These are phyloP conservation scores for Gambelia wislizenii DNA, from an alignment of 2,797 vertebrate species.

Conservation along the genomic window DNA sequence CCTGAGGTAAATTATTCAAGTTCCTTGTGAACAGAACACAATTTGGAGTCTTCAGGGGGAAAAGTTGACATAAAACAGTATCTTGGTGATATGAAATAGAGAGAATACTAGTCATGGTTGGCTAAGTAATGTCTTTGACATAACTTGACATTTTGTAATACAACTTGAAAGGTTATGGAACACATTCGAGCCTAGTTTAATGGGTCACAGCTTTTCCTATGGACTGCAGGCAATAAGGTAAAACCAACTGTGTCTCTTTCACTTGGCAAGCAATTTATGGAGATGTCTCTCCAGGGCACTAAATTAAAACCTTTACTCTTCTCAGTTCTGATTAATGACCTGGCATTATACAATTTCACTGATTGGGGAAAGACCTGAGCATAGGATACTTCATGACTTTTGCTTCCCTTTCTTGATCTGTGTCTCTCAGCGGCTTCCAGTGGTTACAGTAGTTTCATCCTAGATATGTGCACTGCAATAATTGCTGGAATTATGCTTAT, in stretches of 20 bases:
- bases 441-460: neutral
- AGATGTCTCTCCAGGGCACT: slow-evolving; percentile 63
- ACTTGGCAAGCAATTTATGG: slow-evolving; percentile 78
- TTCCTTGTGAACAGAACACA: slow-evolving; percentile 56
- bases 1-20: slow-evolving; percentile 62
- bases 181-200: slow-evolving; percentile 79
- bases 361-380: slow-evolving; percentile 42
- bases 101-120: slow-evolving; percentile 68
- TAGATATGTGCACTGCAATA: neutral
- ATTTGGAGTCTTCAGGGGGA: slow-evolving; percentile 66
- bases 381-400: slow-evolving; percentile 12
- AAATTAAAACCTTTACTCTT: slow-evolving; percentile 70
- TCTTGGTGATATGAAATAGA: slow-evolving; percentile 69
- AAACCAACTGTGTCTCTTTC: slow-evolving; percentile 80
- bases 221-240: slow-evolving; percentile 78
- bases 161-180: slow-evolving; percentile 79
- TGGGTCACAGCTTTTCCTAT: slow-evolving; percentile 77
- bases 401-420: slow-evolving; percentile 51
- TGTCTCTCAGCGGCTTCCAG: slow-evolving; percentile 27
- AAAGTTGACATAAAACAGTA: slow-evolving; percentile 67
- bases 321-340: slow-evolving; percentile 73
- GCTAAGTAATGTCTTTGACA: slow-evolving; percentile 71
- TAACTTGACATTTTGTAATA: slow-evolving; percentile 71
- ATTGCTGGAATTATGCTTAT: neutral
- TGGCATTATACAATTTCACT: slow-evolving; percentile 56